Conservation (phyloP, 2,888 invertebrate species). For the Tetropium fuscum region DNA sequence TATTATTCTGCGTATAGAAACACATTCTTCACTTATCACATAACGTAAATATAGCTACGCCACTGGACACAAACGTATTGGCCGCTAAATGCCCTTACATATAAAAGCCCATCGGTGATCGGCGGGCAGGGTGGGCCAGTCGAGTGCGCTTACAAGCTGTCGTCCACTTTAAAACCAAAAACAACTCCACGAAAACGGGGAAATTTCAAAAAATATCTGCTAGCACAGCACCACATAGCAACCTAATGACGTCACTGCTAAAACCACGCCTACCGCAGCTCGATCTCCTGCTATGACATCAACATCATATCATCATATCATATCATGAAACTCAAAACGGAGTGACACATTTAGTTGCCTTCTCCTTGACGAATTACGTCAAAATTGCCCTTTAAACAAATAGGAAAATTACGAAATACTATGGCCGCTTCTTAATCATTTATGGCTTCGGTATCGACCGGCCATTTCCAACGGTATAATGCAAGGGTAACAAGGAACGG, state of each 20-base stretch:
- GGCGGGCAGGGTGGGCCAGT: neutral
- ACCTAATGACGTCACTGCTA: conserved; percentile 36
- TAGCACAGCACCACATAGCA: conserved; percentile 27
- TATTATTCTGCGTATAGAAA: no score
- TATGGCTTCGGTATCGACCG: conserved; percentile 26
- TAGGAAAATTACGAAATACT: conserved; percentile 19
- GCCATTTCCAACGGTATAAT: neutral
- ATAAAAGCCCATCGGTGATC: neutral
- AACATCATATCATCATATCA: no score
- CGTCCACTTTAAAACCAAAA: conserved; percentile 12
- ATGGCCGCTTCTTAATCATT: conserved; percentile 25
- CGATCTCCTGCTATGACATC: conserved; percentile 25
- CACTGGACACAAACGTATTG: neutral
- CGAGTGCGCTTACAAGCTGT: conserved; percentile 35
- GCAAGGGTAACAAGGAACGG: conserved; percentile 7
- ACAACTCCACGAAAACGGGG: neutral
- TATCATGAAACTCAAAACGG: conserved; percentile 25
- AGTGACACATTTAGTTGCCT: conserved; percentile 26
- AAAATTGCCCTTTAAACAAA: conserved; percentile 5
- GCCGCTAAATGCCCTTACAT: conserved; percentile 8
- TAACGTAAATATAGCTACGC: no score
- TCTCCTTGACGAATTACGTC: conserved; percentile 13
- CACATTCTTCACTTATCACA: no score
- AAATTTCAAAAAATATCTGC: conserved; percentile 6
- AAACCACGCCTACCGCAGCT: conserved; percentile 36